Conservation (phyloP, 2,797 vertebrate species). For the Bucorvus abyssinicus region DNA sequence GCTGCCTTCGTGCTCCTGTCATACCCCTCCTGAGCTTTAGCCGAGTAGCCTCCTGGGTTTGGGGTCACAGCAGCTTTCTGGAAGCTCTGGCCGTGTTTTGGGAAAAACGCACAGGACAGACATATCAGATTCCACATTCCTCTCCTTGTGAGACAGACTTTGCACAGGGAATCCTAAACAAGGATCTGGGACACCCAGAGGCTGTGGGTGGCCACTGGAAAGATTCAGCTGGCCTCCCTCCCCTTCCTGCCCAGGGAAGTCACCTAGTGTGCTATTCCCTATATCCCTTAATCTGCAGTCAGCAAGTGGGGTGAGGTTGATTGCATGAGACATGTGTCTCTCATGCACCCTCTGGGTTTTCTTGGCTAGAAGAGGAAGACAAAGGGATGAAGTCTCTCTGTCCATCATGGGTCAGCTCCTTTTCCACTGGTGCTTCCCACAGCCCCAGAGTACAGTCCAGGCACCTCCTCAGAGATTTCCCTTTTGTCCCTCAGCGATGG, state of each 20-base stretch:
- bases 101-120: no score
- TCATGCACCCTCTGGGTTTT: not conserved
- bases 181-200: rapidly evolving
- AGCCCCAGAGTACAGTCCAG: not conserved
- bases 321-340: rapidly evolving
- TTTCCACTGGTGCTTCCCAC: not conserved
- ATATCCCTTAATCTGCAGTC: not conserved
- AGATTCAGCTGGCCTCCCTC: no score
- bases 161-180: no score
- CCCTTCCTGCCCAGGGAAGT: not conserved
- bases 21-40: not conserved
- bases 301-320: no score
- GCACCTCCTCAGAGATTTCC: not conserved
- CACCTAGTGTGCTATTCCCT: rapidly evolving
- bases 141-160: not conserved
- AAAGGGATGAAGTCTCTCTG: not conserved
- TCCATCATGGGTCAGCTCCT: not conserved
- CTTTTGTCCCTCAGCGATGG: not conserved
- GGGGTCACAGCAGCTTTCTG: not conserved
- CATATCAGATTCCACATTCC: not conserved
- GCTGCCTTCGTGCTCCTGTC: not conserved
- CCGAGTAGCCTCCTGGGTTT: rapidly evolving
- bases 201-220: rapidly evolving
- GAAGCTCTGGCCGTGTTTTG: not conserved
- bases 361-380: not conserved